Conservation (phyloP, 2,113 vertebrate species). For the Noturus placidus region DNA sequence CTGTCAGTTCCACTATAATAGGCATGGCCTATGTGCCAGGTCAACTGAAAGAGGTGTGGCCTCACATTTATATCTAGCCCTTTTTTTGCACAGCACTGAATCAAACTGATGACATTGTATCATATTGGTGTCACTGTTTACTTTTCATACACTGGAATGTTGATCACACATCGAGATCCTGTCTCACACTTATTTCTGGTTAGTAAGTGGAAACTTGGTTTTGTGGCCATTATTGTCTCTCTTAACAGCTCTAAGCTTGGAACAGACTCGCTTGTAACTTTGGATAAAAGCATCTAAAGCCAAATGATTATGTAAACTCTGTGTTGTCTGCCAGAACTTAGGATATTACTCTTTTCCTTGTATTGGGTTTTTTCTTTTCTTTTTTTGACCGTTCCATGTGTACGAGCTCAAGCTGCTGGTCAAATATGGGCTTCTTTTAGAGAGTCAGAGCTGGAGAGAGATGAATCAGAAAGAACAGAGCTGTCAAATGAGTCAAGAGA, state of each 20-base stretch:
- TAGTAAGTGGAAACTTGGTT: not conserved
- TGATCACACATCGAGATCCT: not conserved
- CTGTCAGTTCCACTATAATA: not conserved
- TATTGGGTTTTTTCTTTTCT: not conserved
- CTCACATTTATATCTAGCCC: not conserved
- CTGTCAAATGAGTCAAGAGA: constrained; percentile 24
- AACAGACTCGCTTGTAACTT: not conserved
- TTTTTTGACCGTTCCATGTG: constrained; percentile 30
- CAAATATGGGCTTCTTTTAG: constrained; percentile 46
- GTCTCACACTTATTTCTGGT: not conserved
- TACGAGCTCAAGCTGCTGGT: constrained; percentile 2
- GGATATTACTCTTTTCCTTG: constrained; percentile 6
- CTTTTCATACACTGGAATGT: not conserved
- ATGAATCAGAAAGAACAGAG: constrained; percentile 31
- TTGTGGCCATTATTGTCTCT: not conserved
- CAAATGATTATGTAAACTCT: not conserved
- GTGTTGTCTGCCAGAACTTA: constrained; percentile 11
- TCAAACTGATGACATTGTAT: not conserved
- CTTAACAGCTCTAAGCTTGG: not conserved
- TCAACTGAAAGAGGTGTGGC: not conserved
- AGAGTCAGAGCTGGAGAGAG: constrained; percentile 30
- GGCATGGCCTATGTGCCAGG: not conserved
- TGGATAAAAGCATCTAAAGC: constrained; percentile 10
- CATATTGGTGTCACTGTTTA: not conserved
- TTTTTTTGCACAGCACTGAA: not conserved